phyloP scores from a whole-genome alignment of 2,113 vertebrate species.

The Hipposideros armiger region DNA sequence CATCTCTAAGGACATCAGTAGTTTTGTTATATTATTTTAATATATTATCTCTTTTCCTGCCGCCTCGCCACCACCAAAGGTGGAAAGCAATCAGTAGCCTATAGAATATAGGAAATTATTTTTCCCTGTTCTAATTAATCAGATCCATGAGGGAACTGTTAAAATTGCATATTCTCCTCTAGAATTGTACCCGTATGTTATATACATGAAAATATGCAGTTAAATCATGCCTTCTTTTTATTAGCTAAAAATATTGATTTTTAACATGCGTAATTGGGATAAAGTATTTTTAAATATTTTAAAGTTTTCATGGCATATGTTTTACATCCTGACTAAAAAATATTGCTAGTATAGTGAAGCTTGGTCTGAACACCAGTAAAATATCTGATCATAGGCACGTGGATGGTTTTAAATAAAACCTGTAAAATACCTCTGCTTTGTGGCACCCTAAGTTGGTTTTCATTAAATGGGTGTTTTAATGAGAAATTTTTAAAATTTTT shows the following conservation, averaged over 20 bases:
- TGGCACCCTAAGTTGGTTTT: constrained; percentile 8
- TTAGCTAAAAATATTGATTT: constrained; percentile 14
- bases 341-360: not conserved
- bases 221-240: constrained; percentile 27
- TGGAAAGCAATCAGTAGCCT: not conserved
- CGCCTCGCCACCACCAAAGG: not conserved
- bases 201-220: constrained; percentile 13
- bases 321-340: constrained; percentile 55
- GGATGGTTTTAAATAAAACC: constrained; percentile 52
- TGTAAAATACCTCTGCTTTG: constrained; percentile 32
- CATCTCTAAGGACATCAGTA: constrained; percentile 13
- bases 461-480: not conserved
- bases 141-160: constrained; percentile 20
- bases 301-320: constrained; percentile 41
- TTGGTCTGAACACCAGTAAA: constrained; percentile 15
- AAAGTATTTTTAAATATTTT: constrained; percentile 64
- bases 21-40: constrained; percentile 18
- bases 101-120: not conserved
- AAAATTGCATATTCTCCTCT: constrained; percentile 36
- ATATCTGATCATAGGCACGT: not conserved
- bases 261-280: constrained; percentile 33
- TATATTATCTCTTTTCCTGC: not conserved
- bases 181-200: not conserved
- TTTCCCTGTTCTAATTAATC: not conserved
- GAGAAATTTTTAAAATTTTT: constrained; percentile 47